A percentile compares a stretch with the other conserved stretches of the same genome.
Conservation (phyloP, 2,888 invertebrate genomes). For the Xylophagus ater region DNA sequence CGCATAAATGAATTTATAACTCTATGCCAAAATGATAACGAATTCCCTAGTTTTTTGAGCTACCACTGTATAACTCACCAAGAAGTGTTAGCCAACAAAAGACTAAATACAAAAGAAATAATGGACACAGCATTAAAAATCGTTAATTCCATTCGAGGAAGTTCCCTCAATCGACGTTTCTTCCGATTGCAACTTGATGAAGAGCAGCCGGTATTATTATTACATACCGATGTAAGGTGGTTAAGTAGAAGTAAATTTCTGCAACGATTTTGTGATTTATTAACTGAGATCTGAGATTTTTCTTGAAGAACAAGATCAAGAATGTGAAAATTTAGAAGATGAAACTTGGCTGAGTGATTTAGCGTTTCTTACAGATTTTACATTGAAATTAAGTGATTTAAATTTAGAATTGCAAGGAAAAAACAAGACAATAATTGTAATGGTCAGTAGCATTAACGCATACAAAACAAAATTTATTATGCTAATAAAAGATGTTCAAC, state of each 20-base stretch:
- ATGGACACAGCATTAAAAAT: not conserved
- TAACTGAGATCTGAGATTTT: not conserved
- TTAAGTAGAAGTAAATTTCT: constrained; percentile 5
- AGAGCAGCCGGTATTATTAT: constrained; percentile 4
- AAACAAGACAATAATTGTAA: not conserved
- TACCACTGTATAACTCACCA: constrained; percentile 7
- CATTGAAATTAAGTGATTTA: constrained; percentile 2
- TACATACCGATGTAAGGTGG: constrained; percentile 5
- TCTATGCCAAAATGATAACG: not conserved
- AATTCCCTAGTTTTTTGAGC: too few relatives aligned
- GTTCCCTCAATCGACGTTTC: not conserved
- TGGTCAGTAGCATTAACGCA: constrained; percentile 2
- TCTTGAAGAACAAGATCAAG: not conserved
- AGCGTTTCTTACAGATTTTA: constrained; percentile 5
- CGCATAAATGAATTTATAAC: not conserved
- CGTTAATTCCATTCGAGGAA: not conserved
- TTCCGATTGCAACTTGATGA: not conserved
- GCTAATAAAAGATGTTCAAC: not conserved
- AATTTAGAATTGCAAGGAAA: constrained; percentile 6
- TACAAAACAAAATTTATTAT: not conserved
- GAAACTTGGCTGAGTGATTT: not conserved
- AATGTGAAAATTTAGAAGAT: not conserved
- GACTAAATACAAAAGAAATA: not conserved
- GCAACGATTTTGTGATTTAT: not conserved
- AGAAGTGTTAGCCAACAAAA: not conserved